A percentile compares a stretch with the other conserved stretches of the same genome.
These are phyloP conservation scores for Takifugu rubripes DNA, from an alignment of 2,797 vertebrate species.

Conservation along the genomic window DNA sequence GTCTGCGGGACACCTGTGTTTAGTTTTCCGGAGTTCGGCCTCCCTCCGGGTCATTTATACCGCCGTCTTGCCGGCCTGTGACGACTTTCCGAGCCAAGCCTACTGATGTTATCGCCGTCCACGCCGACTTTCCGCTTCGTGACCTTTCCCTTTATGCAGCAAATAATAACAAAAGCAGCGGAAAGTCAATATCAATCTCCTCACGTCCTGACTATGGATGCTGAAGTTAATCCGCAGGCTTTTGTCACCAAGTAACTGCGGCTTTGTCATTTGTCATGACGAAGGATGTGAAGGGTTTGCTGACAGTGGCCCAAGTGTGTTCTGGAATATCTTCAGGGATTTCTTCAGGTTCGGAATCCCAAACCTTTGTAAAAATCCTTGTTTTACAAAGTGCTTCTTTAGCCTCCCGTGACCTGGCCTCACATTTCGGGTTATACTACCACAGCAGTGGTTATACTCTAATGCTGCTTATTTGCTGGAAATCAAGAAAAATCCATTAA, in stretches of 20 bases:
- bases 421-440: too few relatives aligned
- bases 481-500: too few relatives aligned
- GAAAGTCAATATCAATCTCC: slow-evolving; percentile 52
- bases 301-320: not conserved
- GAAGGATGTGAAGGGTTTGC: slow-evolving; percentile 15
- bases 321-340: not conserved
- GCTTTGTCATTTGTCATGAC: slow-evolving; percentile 40
- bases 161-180: slow-evolving; percentile 44
- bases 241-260: slow-evolving; percentile 60
- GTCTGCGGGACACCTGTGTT: slow-evolving; percentile 26
- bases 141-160: slow-evolving; percentile 54
- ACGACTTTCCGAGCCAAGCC: slow-evolving; percentile 56
- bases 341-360: too few relatives aligned
- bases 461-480: too few relatives aligned
- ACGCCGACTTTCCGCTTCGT: slow-evolving; percentile 41
- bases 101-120: slow-evolving; percentile 67
- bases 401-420: too few relatives aligned
- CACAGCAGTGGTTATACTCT: too few relatives aligned
- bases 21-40: slow-evolving; percentile 1
- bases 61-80: slow-evolving; percentile 16
- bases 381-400: not conserved
- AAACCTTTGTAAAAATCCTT: not conserved
- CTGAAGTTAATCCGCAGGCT: slow-evolving; percentile 53
- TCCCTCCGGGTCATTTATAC: slow-evolving; percentile 61
- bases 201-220: slow-evolving; percentile 49